A percentile compares a stretch with the other conserved stretches of the same genome.
phyloP scores from a whole-genome alignment of 1,140 invertebrate species.

The Cyphomyrmex costatus region DNA sequence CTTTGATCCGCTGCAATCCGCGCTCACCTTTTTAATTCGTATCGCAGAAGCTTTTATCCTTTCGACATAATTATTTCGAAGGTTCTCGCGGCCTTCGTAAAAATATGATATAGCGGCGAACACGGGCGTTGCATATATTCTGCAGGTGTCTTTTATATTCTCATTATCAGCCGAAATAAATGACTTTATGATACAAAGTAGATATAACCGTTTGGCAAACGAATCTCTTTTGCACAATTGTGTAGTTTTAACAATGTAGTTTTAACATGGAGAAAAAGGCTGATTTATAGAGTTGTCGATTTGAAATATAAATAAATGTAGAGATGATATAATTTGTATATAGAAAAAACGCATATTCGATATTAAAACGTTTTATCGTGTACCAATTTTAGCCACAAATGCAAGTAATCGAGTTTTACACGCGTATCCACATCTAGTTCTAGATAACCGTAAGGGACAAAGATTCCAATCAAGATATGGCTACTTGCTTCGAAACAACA shows the following conservation, averaged over 20 bases:
- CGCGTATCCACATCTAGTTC: conserved; percentile 52
- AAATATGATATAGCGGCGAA: conserved; percentile 59
- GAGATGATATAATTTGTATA: background rate
- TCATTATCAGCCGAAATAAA: conserved; percentile 73
- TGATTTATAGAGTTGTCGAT: conserved; percentile 26
- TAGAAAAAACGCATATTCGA: background rate
- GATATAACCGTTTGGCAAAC: conserved; percentile 45
- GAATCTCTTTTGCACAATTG: conserved; percentile 27
- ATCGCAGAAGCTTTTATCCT: conserved; percentile 33
- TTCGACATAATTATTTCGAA: conserved; percentile 67
- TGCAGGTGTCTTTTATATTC: conserved; percentile 65
- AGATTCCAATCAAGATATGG: conserved; percentile 80
- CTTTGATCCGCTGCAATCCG: conserved; percentile 30
- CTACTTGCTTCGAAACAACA: conserved; percentile 71
- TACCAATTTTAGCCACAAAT: conserved; percentile 21
- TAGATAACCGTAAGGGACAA: conserved; percentile 57
- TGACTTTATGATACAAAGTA: conserved; percentile 61
- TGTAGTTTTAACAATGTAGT: conserved; percentile 34
- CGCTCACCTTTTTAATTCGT: conserved; percentile 30
- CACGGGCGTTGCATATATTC: conserved; percentile 38
- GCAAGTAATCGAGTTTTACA: conserved; percentile 72
- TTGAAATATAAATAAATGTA: background rate
- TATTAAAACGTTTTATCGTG: background rate
- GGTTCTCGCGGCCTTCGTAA: conserved; percentile 30
- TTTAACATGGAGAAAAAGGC: conserved; percentile 9